Evolutionary conservation across 2,797 vertebrate species (phyloP).

Genomic region (Morelia viridis): DNA sequence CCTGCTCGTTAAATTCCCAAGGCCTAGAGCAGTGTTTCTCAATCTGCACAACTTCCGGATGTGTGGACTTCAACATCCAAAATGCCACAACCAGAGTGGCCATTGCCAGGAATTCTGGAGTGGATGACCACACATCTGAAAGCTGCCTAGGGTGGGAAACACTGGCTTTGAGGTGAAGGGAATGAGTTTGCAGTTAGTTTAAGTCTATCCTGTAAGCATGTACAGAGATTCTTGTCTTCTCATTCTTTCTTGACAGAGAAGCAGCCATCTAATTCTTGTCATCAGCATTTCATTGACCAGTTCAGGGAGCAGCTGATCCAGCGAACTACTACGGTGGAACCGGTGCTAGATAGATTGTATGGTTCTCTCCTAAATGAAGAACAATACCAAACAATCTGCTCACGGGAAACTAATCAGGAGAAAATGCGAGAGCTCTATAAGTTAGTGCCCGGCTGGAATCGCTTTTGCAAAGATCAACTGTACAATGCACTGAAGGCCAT

Average conservation of each 20-base stretch:
- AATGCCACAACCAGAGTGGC: background rate
- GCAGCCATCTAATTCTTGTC: background rate
- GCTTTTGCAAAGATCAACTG: background rate
- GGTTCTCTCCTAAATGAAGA: background rate
- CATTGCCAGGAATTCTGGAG: background rate
- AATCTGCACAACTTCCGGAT: background rate
- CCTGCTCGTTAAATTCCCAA: background rate
- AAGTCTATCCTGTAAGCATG: background rate
- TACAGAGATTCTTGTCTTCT: background rate
- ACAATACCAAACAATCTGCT: background rate
- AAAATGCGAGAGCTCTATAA: constrained; percentile 24
- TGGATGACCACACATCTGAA: background rate
- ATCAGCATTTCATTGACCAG: background rate
- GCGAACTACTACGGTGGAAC: background rate
- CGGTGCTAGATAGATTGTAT: background rate
- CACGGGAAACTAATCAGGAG: background rate
- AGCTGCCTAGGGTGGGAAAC: background rate
- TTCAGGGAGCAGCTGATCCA: constrained; percentile 19
- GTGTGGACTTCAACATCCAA: background rate
- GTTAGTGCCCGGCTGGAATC: background rate
- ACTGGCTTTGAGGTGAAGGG: background rate
- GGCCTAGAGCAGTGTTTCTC: background rate
- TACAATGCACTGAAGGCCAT: background rate
- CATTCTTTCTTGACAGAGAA: background rate
- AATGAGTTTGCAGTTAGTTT: background rate